Base-by-base conservation (phyloP, 2,888 invertebrate genomes). In the Himalopsyche kuldschensis region DNA sequence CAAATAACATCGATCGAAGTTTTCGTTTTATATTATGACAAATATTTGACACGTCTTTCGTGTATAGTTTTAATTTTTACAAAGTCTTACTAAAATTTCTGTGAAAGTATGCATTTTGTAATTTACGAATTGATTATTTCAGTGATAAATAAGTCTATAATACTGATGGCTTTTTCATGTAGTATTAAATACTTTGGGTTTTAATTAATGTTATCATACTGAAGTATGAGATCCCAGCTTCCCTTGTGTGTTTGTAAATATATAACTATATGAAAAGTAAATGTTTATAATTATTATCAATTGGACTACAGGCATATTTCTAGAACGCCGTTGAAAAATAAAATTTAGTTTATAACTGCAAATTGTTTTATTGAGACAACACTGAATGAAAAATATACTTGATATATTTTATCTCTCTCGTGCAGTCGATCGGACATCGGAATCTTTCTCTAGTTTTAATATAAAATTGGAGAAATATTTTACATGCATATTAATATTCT, bases 261-360 rank as follows among this genome's bases (percentile, higher is more conserved):
- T 46, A 76, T 76, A 46, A 47, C 32, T 46, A 76, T 47, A 81
- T 30, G 20, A 32, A 30, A 76, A 47, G n/a, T 76, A 46, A 81
- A 69, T 69, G 69, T 69, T 69, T 69, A 69, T 69, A 69, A 27
- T 69, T 69, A 69, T 69, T 15, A 27, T 55, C 27, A 10, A 55
- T 31, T 47, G 75, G 76, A 81, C 47, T 30, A 76, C 69, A 35
- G 81, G 80, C 84, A 79, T 79, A 81, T 82, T 82, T 82, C 84
- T 84, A 84, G 79, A 79, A 79, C 35, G 48, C 79, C 79, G 48
- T 75, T 63, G 63, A 76, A 81, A 41, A 83, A 79, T 79, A 32
- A n/a, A 83, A 83, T 35, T 81, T 83, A 83, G 81, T 81, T 24
- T 27, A 77, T 76, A 81, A 80, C 78, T 32, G 78, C 46, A 83